Conservation (phyloP, 2,888 invertebrate genomes). For the Ypsolopha sequella region DNA sequence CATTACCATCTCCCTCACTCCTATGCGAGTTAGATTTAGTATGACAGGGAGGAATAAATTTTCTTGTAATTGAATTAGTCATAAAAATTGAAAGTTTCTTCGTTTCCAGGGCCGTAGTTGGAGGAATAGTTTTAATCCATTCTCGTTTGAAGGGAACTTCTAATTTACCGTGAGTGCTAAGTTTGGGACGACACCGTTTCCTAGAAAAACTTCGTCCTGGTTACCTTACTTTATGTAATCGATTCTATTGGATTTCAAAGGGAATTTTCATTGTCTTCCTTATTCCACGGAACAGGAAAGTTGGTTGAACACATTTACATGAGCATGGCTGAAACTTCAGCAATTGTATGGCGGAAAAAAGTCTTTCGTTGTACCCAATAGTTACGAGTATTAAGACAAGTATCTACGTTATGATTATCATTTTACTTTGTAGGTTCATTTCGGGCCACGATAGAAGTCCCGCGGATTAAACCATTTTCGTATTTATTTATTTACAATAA, state of each 20-base stretch:
- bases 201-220: slow-evolving; percentile 43
- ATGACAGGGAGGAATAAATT: slow-evolving; percentile 52
- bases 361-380: not conserved
- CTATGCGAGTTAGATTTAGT: slow-evolving; percentile 29
- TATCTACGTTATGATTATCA: too few species aligned
- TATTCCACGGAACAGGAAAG: too few species aligned
- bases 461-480: too few species aligned
- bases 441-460: too few species aligned
- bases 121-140: slow-evolving; percentile 65
- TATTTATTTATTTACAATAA: too few species aligned
- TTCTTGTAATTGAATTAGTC: slow-evolving; percentile 61
- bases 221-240: slow-evolving; percentile 44
- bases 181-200: slow-evolving; percentile 43
- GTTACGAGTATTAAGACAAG: not conserved
- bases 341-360: too few species aligned
- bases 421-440: too few species aligned
- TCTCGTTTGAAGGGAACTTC: slow-evolving; percentile 61
- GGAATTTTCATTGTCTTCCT: not conserved
- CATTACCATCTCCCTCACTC: slow-evolving; percentile 28
- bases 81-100: slow-evolving; percentile 67
- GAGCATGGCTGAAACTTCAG: too few species aligned
- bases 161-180: slow-evolving; percentile 69
- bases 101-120: slow-evolving; percentile 49
- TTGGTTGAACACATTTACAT: too few species aligned
- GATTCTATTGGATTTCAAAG: slow-evolving; percentile 37